Conservation (phyloP, 2,113 vertebrate genomes). For the Brevimyrus niger region DNA sequence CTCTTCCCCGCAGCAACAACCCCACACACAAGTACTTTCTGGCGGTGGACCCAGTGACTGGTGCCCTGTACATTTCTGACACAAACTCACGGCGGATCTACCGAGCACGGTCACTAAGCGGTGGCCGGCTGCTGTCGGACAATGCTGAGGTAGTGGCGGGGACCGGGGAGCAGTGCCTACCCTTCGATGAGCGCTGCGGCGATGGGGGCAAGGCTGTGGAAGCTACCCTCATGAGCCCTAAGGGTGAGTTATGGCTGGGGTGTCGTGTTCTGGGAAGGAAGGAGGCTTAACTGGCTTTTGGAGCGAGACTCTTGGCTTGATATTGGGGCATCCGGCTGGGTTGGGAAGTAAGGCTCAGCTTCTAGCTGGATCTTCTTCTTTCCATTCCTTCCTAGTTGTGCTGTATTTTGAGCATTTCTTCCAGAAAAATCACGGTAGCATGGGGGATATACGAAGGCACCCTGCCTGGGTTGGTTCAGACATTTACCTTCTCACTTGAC, state of each 20-base stretch:
- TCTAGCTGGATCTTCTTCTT: neutral
- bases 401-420: neutral
- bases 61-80: constrained; percentile 87
- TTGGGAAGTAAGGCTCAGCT: neutral
- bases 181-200: constrained; percentile 93
- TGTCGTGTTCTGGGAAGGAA: neutral
- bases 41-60: constrained; percentile 92
- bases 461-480: neutral
- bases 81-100: constrained; percentile 92
- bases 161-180: constrained; percentile 93
- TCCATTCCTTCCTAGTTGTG: neutral
- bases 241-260: constrained; percentile 69
- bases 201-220: constrained; percentile 95
- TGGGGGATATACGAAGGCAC: neutral
- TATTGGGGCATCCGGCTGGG: neutral
- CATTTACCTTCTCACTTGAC: neutral
- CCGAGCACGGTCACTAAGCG: constrained; percentile 75
- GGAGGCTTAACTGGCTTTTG: neutral
- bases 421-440: neutral
- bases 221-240: constrained; percentile 93
- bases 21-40: constrained; percentile 97
- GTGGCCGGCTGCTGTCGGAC: constrained; percentile 75
- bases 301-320: neutral
- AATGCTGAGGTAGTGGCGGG: constrained; percentile 92
- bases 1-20: constrained; percentile 76